A percentile compares a stretch with the other conserved stretches of the same genome.
phyloP scores from a whole-genome alignment of 2,113 vertebrate genomes.

The Pomatorhinus ruficollis region DNA sequence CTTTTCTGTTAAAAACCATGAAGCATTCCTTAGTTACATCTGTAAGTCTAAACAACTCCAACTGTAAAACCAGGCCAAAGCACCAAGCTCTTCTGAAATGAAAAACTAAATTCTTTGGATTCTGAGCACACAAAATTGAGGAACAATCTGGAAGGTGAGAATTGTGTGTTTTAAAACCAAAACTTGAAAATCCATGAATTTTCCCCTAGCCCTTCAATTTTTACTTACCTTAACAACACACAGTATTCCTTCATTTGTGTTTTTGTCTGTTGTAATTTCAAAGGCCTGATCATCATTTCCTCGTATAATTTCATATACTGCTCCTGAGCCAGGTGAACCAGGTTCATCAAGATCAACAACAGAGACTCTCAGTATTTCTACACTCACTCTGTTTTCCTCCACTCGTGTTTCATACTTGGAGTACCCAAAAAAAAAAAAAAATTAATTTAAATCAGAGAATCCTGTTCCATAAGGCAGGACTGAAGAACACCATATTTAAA shows the following conservation, averaged over 20 bases:
- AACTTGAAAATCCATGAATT: neutral
- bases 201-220: neutral
- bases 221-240: slow-evolving; percentile 83
- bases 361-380: slow-evolving; percentile 78
- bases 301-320: slow-evolving; percentile 79
- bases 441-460: neutral
- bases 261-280: slow-evolving; percentile 81
- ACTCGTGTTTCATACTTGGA: slow-evolving; percentile 76
- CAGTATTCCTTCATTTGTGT: slow-evolving; percentile 85
- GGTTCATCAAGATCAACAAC: slow-evolving; percentile 81
- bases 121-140: neutral
- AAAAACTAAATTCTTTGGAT: neutral
- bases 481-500: neutral
- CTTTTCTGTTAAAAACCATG: neutral
- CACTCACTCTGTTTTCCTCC: slow-evolving; percentile 80
- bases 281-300: slow-evolving; percentile 87
- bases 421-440: neutral
- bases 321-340: slow-evolving; percentile 77
- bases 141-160: neutral
- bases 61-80: neutral
- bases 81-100: neutral
- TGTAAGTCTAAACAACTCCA: neutral
- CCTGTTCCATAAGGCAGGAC: fast-evolving
- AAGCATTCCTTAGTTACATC: neutral
- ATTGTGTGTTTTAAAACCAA: neutral